Percentiles rank a stretch among this genome's conserved stretches.
phyloP scores from a whole-genome alignment of 1,140 invertebrate species.

The Pristionchus pacificus region DNA sequence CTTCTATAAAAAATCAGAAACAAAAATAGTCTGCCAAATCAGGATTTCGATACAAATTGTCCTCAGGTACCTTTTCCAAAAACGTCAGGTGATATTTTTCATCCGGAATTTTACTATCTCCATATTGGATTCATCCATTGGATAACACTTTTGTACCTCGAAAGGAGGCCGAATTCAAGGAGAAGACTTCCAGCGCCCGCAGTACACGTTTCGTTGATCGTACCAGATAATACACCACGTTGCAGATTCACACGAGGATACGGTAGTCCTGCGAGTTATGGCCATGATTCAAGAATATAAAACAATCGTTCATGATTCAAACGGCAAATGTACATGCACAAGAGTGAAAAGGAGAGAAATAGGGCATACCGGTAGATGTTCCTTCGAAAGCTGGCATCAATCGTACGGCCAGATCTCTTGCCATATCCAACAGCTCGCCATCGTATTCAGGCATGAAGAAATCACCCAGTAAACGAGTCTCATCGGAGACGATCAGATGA shows the following conservation, averaged over 20 bases:
- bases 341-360: not conserved
- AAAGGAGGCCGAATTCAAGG: conserved; percentile 68
- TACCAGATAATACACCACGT: conserved; percentile 63
- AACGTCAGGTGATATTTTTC: too few relatives aligned
- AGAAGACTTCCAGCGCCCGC: conserved; percentile 68
- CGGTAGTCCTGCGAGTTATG: conserved; percentile 61
- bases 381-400: conserved; percentile 68
- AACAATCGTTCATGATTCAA: conserved; percentile 17
- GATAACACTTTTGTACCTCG: conserved; percentile 7
- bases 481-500: conserved; percentile 68
- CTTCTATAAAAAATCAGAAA: too few relatives aligned
- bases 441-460: conserved; percentile 65
- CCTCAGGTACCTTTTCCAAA: too few relatives aligned
- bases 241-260: conserved; percentile 67
- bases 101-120: too few relatives aligned
- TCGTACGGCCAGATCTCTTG: conserved; percentile 66
- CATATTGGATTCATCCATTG: too few relatives aligned
- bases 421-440: conserved; percentile 65
- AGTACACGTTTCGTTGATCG: conserved; percentile 68
- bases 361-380: conserved; percentile 59
- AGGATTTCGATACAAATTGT: too few relatives aligned
- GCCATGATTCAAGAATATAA: conserved; percentile 16
- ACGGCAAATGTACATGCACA: conserved; percentile 1
- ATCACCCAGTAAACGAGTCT: conserved; percentile 65
- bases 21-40: too few relatives aligned